Base-by-base conservation (phyloP, 92 coral and sea anemone species). In the Epizoanthus rinbou region DNA sequence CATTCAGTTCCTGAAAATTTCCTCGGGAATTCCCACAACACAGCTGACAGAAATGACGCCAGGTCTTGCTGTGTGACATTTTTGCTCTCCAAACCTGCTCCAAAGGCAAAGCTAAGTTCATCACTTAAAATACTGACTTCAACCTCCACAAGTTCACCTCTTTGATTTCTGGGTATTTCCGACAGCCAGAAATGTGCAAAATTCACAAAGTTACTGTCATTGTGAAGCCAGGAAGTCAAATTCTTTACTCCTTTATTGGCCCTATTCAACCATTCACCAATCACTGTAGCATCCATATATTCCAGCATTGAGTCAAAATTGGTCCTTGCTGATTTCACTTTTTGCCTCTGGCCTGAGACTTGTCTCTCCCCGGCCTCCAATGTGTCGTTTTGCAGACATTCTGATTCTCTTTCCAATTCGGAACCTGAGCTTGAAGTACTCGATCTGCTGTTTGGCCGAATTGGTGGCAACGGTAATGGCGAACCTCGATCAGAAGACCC, bases 111-210 rank as follows among this genome's bases (percentile, higher is more conserved):
- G 45, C 71, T 45, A 13, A 95, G 18, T 69, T 95, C 98, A 52
- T 95, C 97, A 90, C 90, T 84, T 16, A 93, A 63, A 70, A 95
- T 89, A 33, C 92, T 85, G 56, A 75, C 88, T 73, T 95, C 98
- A 85, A 95, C 80, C 64, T 92, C 89, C 52, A 95, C 67, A 0
- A 91, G 83, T 60, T 95, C 93, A 24, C 85, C 23, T 53, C 90
- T 94, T 72, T 93, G 88, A 64, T 84, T 74, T 19, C 86, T 83
- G 60, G 93, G 86, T 81, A 95, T 89, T 75, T 93, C 95, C 33
- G 93, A 81, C 35, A 95, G 57, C 95, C 95, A 95, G 67, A 95
- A 95, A 68, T 95, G 93, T 80, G 95, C 93, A 91, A 95, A 95
- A 50, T 80, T 86, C 22, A 93, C 91, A 73, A 93, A 95, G 74